These are phyloP conservation scores for Furnarius figulus DNA, from an alignment of 2,113 vertebrate species.

Conservation along the genomic window DNA sequence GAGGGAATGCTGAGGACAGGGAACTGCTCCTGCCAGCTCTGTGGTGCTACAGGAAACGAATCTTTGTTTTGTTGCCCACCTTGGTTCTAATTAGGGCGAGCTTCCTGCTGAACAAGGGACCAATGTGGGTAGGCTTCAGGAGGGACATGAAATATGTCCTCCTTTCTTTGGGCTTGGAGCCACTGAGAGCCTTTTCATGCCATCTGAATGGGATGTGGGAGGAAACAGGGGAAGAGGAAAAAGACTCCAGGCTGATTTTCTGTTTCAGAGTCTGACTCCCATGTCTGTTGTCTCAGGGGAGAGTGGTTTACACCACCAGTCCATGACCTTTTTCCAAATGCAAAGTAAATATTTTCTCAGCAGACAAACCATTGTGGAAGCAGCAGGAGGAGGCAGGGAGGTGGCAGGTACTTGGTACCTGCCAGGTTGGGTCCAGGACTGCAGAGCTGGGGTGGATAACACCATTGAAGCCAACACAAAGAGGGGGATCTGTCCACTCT, in stretches of 20 bases:
- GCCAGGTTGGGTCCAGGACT: neutral
- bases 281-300: neutral
- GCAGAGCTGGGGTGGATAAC: neutral
- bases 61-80: conserved; percentile 52
- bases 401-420: neutral
- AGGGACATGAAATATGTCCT: neutral
- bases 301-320: neutral
- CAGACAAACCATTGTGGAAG: neutral
- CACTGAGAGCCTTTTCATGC: neutral
- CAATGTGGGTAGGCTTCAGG: neutral
- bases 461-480: neutral
- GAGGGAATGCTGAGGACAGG: neutral
- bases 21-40: neutral
- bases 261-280: neutral
- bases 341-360: conserved; percentile 41
- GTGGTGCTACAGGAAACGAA: conserved; percentile 41
- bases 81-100: neutral
- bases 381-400: neutral
- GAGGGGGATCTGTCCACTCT: neutral
- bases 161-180: neutral
- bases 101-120: conserved; percentile 32
- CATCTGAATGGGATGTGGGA: conserved; percentile 1
- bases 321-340: conserved; percentile 33
- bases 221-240: neutral
- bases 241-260: conserved; percentile 9